phyloP scores from a whole-genome alignment of 2,113 vertebrate species.

The Mirza zaza region DNA sequence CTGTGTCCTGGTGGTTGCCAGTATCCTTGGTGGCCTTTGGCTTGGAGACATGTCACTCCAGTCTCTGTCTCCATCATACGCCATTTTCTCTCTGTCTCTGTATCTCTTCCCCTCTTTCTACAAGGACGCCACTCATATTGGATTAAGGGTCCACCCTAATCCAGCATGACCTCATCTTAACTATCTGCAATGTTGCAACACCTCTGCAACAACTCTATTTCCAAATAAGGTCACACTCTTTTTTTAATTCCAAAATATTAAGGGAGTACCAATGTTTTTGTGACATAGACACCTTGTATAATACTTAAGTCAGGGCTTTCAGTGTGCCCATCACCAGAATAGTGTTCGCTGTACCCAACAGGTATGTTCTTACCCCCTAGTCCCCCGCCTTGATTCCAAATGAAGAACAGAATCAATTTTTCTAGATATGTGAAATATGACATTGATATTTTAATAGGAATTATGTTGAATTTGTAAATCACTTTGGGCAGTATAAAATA shows the following conservation, averaged over 20 bases:
- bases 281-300: too few relatives aligned
- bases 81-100: background rate
- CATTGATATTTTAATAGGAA: too few relatives aligned
- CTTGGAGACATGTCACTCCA: background rate
- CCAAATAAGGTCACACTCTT: background rate
- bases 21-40: background rate
- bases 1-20: background rate
- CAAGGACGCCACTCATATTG: background rate
- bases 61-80: background rate
- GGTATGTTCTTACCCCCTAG: too few relatives aligned
- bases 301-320: too few relatives aligned
- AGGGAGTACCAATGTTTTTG: too few relatives aligned
- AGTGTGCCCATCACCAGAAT: too few relatives aligned
- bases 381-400: too few relatives aligned
- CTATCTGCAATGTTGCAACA: background rate
- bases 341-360: too few relatives aligned
- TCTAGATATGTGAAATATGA: too few relatives aligned
- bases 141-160: background rate
- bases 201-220: background rate
- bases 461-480: too few relatives aligned
- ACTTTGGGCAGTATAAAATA: background rate
- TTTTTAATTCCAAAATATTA: too few relatives aligned
- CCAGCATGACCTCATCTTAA: background rate
- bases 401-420: too few relatives aligned
- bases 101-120: background rate